Percentiles rank a stretch among this genome's conserved stretches.
Evolutionary conservation across 2,113 vertebrate species (phyloP).

Genomic region (Prinia subflava): DNA sequence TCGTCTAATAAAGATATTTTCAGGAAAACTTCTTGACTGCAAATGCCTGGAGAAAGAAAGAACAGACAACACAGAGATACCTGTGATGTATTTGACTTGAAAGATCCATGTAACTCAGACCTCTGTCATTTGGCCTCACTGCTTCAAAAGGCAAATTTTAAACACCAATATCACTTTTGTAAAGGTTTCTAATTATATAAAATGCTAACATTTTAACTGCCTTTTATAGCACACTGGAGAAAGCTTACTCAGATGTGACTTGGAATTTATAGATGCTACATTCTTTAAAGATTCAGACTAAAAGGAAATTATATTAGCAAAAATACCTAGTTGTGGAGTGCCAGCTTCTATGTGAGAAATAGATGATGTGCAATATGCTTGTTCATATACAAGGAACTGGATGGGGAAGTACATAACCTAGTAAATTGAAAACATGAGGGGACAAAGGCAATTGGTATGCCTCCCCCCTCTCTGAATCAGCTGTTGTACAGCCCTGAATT

Average conservation of each 20-base stretch:
- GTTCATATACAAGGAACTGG: not conserved
- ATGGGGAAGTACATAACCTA: not conserved
- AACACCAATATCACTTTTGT: not conserved
- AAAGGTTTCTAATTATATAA: not conserved
- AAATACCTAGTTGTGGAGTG: not conserved
- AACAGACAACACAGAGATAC: not conserved
- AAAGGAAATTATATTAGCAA: not conserved
- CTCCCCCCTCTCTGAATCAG: not conserved
- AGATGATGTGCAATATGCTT: not conserved
- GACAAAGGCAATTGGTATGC: not conserved
- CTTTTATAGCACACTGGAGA: not conserved
- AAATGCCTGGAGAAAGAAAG: not conserved
- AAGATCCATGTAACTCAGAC: not conserved
- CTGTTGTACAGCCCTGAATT: not conserved
- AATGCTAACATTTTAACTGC: not conserved
- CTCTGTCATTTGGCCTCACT: not conserved
- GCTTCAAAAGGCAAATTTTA: conserved; percentile 13
- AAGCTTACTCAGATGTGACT: not conserved
- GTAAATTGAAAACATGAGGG: not conserved
- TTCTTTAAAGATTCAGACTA: not conserved
- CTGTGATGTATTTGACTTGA: not conserved
- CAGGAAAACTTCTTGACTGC: not conserved
- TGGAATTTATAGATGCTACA: not conserved
- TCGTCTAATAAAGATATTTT: not conserved
- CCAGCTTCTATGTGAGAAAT: not conserved